Evolutionary conservation across 2,888 invertebrate genomes (phyloP), one percentile per base, ranked within the genome.

Genomic region (Subacronicta megacephala): DNA sequence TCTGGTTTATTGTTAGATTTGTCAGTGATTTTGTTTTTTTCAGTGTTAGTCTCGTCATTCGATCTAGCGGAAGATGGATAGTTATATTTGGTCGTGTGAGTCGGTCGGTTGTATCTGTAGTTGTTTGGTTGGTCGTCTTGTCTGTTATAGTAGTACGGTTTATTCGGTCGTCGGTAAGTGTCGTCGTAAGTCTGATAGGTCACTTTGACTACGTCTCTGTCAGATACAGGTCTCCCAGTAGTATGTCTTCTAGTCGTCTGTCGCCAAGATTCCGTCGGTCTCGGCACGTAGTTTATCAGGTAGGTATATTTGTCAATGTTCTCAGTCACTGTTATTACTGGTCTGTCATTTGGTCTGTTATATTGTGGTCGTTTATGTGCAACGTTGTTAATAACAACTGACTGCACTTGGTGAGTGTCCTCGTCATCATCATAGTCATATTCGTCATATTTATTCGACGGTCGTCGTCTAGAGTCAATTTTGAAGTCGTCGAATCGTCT

Each of bases 231-330:
- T 53, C 68, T 56, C 38, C 43, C 43, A 16, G 66, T 60, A 18
- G 77, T 63, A 46, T 80, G 82, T 65, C 85, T 79, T 83, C 84
- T 87, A 33, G 92, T 93, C 1, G 89, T 88, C 53, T 88, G 88
- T 83, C 93, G 85, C 87, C 90, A 94, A 2, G 94, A 89, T 71
- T 92, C 90, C 20, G 94, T 94, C 42, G 94, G 91, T 84, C 90
- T 84, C 0, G 94, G 94, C n/a, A 95, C 94, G 61, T 94, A 94
- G 70, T 94, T 94, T 12, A 95, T 94, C 1, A 95, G 80, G 66
- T 95, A 95, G 52, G 94, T 95, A 54, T 89, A 94, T 82, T 92
- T 93, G 83, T 94, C 88, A 50, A 89, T 82, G 62, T 94, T 94
- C 78, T 93, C 93, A 57, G 95, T 94, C 47, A 94, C 94, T 52